Evolutionary conservation across 2,888 invertebrate species (phyloP), one percentile per base, ranked within the genome.

Genomic region (Eumacrocentrus americanus): DNA sequence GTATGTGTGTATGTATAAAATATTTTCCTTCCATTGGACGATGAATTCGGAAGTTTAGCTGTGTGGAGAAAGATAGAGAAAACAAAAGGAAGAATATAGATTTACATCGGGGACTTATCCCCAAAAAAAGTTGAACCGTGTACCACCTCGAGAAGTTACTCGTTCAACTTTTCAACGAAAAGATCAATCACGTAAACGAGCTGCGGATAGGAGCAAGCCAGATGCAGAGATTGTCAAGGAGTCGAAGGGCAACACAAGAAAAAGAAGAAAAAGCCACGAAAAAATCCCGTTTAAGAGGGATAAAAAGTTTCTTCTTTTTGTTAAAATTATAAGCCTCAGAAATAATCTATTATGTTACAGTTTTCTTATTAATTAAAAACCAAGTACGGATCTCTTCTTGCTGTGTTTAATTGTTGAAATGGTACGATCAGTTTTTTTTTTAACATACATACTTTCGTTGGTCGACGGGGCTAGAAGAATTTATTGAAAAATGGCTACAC

Each of bases 111-210:
- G 12, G 12, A n/a, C n/a, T n/a, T n/a, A 23, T 35, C 12, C 35
- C 20, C 5, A 25, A 35, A 37, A 44, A 34, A 56, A 47, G 47
- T 56, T 37, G 16, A 38, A 29, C 42, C 14, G 29, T 52, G 53
- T 38, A 20, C 23, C 34, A 20, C 47, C 38, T 18, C 9, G 25
- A 48, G 47, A 37, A 37, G 47, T 53, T 59, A 37, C 20, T 37
- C 38, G 20, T 20, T 44, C 38, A 59, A 53, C 25, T 53, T 37
- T 29, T 52, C 46, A 61, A 52, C 47, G 37, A 47, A 34, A 22
- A 56, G 51, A 61, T 61, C 56, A 57, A 51, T 61, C 60, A 55
- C 37, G 47, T 56, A 37, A 55, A 56, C 38, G 51, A 51, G 55
- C 42, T 6, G 18, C 12, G 38, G 14, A 20, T 22, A 37, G 23